Percentiles rank a stretch among this genome's conserved stretches.
phyloP scores from a whole-genome alignment of 2,888 invertebrate genomes.

The Homarus gammarus region DNA sequence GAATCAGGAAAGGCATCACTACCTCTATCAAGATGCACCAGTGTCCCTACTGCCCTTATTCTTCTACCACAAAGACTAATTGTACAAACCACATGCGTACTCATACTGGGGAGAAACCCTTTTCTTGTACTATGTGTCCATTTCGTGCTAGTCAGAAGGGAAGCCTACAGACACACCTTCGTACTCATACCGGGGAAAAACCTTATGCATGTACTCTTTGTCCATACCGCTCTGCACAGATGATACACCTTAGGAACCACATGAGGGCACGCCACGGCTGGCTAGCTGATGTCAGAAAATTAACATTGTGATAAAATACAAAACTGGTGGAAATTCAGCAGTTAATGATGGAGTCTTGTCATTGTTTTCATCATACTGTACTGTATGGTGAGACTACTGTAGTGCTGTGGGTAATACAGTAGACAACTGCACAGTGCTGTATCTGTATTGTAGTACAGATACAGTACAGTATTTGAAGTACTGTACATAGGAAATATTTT shows the following conservation, averaged over 20 bases:
- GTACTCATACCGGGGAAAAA: constrained; percentile 65
- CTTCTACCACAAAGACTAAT: constrained; percentile 57
- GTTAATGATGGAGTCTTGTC: too few relatives aligned
- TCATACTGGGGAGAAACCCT: constrained; percentile 65
- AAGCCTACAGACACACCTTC: constrained; percentile 57
- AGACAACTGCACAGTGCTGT: too few relatives aligned
- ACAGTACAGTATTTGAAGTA: too few relatives aligned
- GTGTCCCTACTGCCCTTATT: constrained; percentile 63
- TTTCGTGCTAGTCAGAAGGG: constrained; percentile 64
- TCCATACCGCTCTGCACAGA: constrained; percentile 62
- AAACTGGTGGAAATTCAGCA: too few relatives aligned
- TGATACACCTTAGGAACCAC: constrained; percentile 46
- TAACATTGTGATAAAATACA: neutral
- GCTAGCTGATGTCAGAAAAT: neutral
- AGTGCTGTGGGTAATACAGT: too few relatives aligned
- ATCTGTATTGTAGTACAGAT: too few relatives aligned
- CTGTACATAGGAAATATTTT: too few relatives aligned
- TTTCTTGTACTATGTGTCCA: constrained; percentile 53
- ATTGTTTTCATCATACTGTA: too few relatives aligned
- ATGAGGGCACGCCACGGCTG: constrained; percentile 34
- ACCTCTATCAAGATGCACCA: constrained; percentile 60
- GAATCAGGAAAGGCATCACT: constrained; percentile 30
- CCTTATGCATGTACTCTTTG: constrained; percentile 62
- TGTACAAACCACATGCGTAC: constrained; percentile 67
- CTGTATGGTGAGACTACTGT: too few relatives aligned